Evolutionary conservation across 2,888 invertebrate species (phyloP), one percentile per base, ranked within the genome.

Genomic region (Phyllotreta cruciferae): DNA sequence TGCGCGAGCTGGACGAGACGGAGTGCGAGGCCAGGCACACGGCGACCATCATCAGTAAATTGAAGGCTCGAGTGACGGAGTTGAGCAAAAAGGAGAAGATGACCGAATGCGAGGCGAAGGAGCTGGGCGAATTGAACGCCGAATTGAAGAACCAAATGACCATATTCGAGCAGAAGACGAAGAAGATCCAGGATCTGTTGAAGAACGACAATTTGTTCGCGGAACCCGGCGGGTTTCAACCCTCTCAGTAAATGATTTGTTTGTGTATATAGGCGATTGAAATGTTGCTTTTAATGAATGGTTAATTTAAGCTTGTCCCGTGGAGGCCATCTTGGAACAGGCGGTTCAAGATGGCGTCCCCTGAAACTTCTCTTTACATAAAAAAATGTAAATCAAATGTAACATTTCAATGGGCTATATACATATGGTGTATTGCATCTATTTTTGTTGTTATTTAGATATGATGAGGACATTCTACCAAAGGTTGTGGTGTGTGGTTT

Each of bases 151-250:
- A 83, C 2, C 88, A 88, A 73, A 84, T 89, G 83, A 82, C 83
- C 13, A 82, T 87, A 42, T 86, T 89, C 64, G 88, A 88, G 68
- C 80, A 83, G 11, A 84, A 88, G 64, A 88, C 88, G 0, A 83
- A 82, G 71, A 83, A 81, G 47, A 81, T 89, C 41, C 86, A 87
- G 75, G 80, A 81, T 60, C 74, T 87, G 10, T 41, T 71, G 36
- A 65, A 66, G 53, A 56, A 54, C 9, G n/a, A 50, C 8, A 52
- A 50, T 52, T 41, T 56, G 38, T 62, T 52, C 10, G 11, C 39
- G 6, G 49, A 47, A 8, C 37, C 34, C 7, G 53, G 42, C 4
- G 10, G 13, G 1, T 60, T 60, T n/a, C 34, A 35, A 9, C 50
- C 50, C 1, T 38, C 58, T 6, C 34, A 10, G 58, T 57, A 39